Evolutionary conservation across 2,797 vertebrate genomes (phyloP).

Genomic region (Amblyopsis hoosieri): DNA sequence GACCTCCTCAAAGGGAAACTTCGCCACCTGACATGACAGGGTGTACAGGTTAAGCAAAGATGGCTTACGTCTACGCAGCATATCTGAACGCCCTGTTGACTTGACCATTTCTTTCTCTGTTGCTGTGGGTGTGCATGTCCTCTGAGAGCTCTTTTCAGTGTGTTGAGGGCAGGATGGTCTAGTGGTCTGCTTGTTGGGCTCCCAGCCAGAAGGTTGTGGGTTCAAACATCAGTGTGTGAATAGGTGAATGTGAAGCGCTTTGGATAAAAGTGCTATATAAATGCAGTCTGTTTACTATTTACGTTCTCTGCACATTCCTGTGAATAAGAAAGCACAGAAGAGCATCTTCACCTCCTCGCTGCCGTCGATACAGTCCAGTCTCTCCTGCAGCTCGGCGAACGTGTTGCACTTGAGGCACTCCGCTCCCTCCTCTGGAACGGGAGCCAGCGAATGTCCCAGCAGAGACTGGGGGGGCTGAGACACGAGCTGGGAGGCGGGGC

Average conservation of each 20-base stretch:
- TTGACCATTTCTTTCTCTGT: not conserved
- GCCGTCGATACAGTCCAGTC: conserved; percentile 95
- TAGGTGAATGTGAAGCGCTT: too few relatives aligned
- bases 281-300: too few relatives aligned
- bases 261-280: too few relatives aligned
- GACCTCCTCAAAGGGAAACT: conserved; percentile 91
- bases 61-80: not conserved
- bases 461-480: conserved; percentile 60
- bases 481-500: conserved; percentile 37
- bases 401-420: conserved; percentile 97
- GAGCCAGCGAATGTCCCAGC: conserved; percentile 70
- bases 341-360: conserved; percentile 84
- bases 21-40: conserved; percentile 65
- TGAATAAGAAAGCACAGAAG: conserved; percentile 11
- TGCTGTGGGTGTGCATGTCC: too few relatives aligned
- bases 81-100: not conserved
- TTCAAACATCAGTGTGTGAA: too few relatives aligned
- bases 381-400: conserved; percentile 96
- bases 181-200: too few relatives aligned
- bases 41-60: not conserved
- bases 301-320: not conserved
- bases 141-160: too few relatives aligned
- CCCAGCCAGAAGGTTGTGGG: too few relatives aligned
- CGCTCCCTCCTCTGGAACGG: conserved; percentile 75
- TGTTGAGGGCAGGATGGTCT: too few relatives aligned